phyloP scores from a whole-genome alignment of 2,797 vertebrate species.

The Todus mexicanus region DNA sequence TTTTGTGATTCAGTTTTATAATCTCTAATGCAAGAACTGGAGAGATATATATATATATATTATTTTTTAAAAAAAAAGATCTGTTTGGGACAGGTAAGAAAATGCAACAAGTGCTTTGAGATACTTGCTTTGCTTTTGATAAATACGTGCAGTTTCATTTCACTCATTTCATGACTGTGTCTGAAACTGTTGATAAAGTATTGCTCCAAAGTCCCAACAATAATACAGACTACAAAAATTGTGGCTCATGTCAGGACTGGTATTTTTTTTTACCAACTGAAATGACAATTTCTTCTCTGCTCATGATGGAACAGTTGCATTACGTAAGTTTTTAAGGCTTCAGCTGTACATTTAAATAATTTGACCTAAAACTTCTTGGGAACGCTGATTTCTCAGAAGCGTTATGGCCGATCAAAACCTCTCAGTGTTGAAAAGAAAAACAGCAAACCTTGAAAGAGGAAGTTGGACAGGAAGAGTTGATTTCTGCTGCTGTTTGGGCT shows the following conservation, averaged over 20 bases:
- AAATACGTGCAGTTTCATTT: background rate
- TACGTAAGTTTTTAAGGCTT: background rate
- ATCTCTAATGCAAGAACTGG: background rate
- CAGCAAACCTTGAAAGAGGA: conserved; percentile 57
- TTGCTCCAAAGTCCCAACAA: background rate
- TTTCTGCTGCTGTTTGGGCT: conserved; percentile 48
- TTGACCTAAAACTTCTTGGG: background rate
- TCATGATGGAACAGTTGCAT: rapidly evolving
- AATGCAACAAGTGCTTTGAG: background rate
- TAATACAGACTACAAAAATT: background rate
- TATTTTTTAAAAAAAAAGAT: background rate
- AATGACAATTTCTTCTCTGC: background rate
- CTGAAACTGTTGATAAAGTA: background rate
- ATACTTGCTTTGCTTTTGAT: background rate
- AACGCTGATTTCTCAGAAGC: background rate
- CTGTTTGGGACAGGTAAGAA: background rate
- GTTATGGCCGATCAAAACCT: background rate
- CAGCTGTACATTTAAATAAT: background rate
- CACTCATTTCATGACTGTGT: background rate
- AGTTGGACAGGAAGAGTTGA: conserved; percentile 51
- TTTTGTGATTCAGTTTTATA: background rate
- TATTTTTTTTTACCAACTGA: background rate
- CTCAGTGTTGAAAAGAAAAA: background rate
- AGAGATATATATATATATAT: too few species aligned
- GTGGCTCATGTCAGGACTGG: background rate